Percentiles rank a stretch among this genome's conserved stretches.
Evolutionary conservation across 2,888 invertebrate genomes (phyloP).

Genomic region (Drosophila meridiana): DNA sequence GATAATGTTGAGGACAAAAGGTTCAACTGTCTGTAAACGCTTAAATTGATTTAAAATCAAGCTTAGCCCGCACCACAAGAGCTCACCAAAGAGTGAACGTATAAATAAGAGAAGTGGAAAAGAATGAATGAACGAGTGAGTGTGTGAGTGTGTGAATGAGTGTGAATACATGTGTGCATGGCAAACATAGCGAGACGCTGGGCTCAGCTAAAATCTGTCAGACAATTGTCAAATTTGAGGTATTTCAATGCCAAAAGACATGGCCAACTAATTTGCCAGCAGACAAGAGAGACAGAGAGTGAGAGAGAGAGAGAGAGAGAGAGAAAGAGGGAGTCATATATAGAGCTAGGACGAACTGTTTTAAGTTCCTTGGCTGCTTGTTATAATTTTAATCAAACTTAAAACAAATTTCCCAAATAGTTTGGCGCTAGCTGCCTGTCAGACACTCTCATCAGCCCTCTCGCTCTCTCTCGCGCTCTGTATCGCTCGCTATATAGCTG

Average conservation of each 20-base stretch:
- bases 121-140: slow-evolving; percentile 49
- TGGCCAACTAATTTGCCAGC: slow-evolving; percentile 52
- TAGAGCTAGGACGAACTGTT: neutral
- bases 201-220: slow-evolving; percentile 32
- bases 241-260: slow-evolving; percentile 35
- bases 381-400: slow-evolving; percentile 70
- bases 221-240: slow-evolving; percentile 13
- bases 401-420: slow-evolving; percentile 68
- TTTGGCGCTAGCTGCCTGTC: slow-evolving; percentile 41
- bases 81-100: slow-evolving; percentile 38
- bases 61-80: slow-evolving; percentile 63
- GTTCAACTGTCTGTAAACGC: slow-evolving; percentile 78
- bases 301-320: neutral
- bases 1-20: slow-evolving; percentile 60
- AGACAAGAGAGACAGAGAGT: neutral
- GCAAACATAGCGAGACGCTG: slow-evolving; percentile 21
- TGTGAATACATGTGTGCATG: slow-evolving; percentile 17
- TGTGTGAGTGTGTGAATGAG: slow-evolving; percentile 20
- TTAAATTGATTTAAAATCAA: slow-evolving; percentile 79
- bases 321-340: neutral
- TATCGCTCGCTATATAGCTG: neutral
- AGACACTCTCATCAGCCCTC: neutral
- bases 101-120: slow-evolving; percentile 18
- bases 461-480: too few relatives aligned
- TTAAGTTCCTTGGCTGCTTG: slow-evolving; percentile 45